These are phyloP conservation scores for Gambusia affinis DNA, from an alignment of 2,113 vertebrate genomes.

Conservation along the genomic window DNA sequence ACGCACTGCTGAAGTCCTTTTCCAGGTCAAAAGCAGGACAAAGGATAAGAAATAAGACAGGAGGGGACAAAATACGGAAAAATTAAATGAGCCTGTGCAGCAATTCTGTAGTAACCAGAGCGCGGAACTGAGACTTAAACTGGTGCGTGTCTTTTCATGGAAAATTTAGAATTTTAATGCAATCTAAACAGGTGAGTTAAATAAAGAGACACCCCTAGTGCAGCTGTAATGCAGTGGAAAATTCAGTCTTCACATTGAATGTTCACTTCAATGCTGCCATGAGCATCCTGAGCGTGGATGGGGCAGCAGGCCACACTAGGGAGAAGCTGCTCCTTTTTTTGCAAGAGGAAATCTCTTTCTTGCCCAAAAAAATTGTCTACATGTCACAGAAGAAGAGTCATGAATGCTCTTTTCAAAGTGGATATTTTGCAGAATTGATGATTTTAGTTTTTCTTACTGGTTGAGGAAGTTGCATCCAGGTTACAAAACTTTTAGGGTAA, in stretches of 20 bases:
- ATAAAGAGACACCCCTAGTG: background rate
- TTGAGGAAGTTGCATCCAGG: background rate
- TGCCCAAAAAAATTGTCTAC: background rate
- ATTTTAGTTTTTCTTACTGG: background rate
- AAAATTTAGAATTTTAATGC: background rate
- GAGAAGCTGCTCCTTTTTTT: background rate
- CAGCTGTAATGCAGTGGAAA: background rate
- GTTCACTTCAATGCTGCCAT: background rate
- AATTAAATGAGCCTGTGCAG: background rate
- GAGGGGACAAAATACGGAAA: background rate
- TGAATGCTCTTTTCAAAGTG: background rate
- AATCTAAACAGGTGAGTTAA: background rate
- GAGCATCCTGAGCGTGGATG: background rate
- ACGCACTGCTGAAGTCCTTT: background rate
- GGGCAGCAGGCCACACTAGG: background rate
- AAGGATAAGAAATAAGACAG: background rate
- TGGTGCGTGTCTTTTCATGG: background rate
- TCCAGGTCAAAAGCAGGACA: constrained; percentile 12
- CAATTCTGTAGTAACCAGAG: background rate
- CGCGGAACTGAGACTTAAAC: background rate
- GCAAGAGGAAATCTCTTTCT: background rate
- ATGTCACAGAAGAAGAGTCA: background rate
- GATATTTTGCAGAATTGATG: background rate
- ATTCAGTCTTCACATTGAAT: background rate
- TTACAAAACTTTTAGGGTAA: too few relatives aligned